These are phyloP conservation scores for Onychomys leucogaster DNA, from an alignment of 2,797 vertebrate genomes.

Conservation along the genomic window DNA sequence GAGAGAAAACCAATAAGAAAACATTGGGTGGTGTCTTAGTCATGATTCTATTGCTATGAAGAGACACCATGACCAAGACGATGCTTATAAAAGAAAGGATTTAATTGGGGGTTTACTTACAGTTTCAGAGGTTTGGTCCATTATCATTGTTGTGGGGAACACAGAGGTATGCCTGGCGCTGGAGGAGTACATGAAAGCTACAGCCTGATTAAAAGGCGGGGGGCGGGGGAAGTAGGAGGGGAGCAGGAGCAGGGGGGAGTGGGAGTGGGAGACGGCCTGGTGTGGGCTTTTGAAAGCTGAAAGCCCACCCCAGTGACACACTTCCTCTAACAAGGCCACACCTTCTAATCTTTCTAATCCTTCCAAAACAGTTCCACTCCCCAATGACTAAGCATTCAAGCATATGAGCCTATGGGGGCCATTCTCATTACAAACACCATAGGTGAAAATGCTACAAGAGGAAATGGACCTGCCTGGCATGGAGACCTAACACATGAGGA, in stretches of 20 bases:
- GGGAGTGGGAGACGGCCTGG: background rate
- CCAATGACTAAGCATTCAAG: background rate
- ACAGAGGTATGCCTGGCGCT: too few species aligned
- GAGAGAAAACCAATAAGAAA: background rate
- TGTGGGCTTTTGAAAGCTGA: background rate
- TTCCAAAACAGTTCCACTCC: too few species aligned
- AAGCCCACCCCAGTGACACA: background rate
- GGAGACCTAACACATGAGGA: background rate
- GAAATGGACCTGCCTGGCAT: background rate
- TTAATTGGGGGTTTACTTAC: background rate
- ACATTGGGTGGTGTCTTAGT: background rate
- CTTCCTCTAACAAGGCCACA: background rate
- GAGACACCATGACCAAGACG: background rate
- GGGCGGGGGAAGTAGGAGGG: background rate
- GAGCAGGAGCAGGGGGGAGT: background rate
- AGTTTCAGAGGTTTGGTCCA: background rate
- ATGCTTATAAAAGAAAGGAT: background rate
- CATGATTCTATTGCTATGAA: background rate
- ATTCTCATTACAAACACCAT: background rate
- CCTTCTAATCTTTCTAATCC: too few species aligned
- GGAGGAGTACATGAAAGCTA: background rate
- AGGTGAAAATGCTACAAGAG: background rate
- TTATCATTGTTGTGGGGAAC: too few species aligned
- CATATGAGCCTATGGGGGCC: background rate
- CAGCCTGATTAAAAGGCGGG: background rate